These are phyloP conservation scores for Rhinoraja longicauda DNA, from an alignment of 2,797 vertebrate species.

Conservation along the genomic window DNA sequence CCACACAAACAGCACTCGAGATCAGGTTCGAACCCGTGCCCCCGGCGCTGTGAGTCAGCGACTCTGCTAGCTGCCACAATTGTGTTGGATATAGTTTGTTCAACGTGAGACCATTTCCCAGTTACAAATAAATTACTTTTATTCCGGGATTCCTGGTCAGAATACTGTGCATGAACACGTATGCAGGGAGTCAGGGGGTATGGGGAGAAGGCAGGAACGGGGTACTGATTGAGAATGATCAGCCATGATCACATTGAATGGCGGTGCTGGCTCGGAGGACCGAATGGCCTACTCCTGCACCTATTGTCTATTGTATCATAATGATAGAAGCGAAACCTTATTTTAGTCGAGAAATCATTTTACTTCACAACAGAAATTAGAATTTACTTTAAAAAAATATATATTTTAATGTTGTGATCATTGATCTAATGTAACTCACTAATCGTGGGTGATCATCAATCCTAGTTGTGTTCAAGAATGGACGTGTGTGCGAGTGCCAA, in stretches of 20 bases:
- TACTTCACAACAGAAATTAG: not conserved
- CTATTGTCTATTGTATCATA: too few species aligned
- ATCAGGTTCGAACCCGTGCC: too few species aligned
- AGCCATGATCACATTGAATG: too few species aligned
- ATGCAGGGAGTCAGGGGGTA: too few species aligned
- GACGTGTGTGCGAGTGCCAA: not conserved
- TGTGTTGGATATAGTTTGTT: not conserved
- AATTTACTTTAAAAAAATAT: not conserved
- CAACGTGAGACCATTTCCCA: not conserved
- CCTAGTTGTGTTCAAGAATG: not conserved
- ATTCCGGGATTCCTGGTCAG: too few species aligned
- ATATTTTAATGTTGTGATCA: not conserved
- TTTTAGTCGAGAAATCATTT: not conserved
- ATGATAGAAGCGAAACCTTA: not conserved
- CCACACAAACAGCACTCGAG: too few species aligned
- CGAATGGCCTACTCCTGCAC: too few species aligned
- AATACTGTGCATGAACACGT: too few species aligned
- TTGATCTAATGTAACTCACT: not conserved
- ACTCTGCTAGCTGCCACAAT: not conserved
- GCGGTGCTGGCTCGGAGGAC: too few species aligned
- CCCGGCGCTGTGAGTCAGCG: too few species aligned
- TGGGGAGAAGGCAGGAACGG: too few species aligned
- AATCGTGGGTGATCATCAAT: not conserved
- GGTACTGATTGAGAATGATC: too few species aligned
- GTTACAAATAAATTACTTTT: not conserved